These are phyloP conservation scores for Ypsolopha sequella DNA, from an alignment of 2,888 invertebrate genomes.

Conservation along the genomic window DNA sequence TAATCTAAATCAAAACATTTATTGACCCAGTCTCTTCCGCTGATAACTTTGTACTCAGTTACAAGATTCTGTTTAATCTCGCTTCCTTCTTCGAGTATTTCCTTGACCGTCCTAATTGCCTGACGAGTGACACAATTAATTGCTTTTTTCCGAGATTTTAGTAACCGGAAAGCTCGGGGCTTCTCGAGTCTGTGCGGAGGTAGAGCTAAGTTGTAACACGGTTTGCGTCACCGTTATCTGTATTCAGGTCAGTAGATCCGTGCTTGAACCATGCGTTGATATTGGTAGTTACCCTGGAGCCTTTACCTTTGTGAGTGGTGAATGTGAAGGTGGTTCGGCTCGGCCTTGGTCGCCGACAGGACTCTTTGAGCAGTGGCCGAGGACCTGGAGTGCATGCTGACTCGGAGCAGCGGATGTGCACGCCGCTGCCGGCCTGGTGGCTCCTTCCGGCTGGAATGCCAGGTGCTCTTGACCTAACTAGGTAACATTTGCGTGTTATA, in stretches of 20 bases:
- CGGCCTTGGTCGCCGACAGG: slow-evolving; percentile 15
- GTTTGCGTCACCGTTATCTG: slow-evolving; percentile 48
- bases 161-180: slow-evolving; percentile 29
- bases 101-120: slow-evolving; percentile 28
- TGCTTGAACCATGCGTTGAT: slow-evolving; percentile 56
- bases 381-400: slow-evolving; percentile 7
- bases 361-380: neutral
- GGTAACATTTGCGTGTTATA: slow-evolving; percentile 26
- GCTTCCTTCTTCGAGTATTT: slow-evolving; percentile 31
- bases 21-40: neutral
- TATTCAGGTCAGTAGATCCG: slow-evolving; percentile 46
- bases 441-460: slow-evolving; percentile 65
- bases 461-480: slow-evolving; percentile 68
- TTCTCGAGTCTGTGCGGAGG: slow-evolving; percentile 27
- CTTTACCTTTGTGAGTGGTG: slow-evolving; percentile 29
- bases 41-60: neutral
- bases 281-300: slow-evolving; percentile 32
- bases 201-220: slow-evolving; percentile 38
- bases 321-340: slow-evolving; percentile 41
- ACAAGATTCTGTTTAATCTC: slow-evolving; percentile 3
- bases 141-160: slow-evolving; percentile 30
- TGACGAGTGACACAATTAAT: slow-evolving; percentile 23
- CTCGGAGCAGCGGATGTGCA: slow-evolving; percentile 60
- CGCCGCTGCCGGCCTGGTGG: slow-evolving; percentile 60
- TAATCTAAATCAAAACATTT: slow-evolving; percentile 12